phyloP scores from a whole-genome alignment of 1,140 invertebrate genomes.

The Leucophenga varia region DNA sequence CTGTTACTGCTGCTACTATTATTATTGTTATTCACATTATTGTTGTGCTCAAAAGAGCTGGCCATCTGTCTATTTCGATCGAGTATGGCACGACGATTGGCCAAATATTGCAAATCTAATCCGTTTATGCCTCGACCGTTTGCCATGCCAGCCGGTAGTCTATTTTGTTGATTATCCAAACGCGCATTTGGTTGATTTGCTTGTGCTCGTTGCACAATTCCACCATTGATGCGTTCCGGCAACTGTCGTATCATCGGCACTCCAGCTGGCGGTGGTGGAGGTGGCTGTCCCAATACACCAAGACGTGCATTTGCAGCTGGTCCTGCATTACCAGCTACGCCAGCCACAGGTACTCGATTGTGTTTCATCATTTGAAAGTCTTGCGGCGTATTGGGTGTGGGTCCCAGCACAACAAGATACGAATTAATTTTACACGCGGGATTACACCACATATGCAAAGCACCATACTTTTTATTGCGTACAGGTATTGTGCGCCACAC shows the following conservation, averaged over 20 bases:
- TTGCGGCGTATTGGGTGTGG: constrained; percentile 45
- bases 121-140: not conserved
- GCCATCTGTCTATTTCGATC: constrained; percentile 45
- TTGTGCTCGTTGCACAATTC: constrained; percentile 18
- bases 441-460: constrained; percentile 89
- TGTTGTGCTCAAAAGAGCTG: constrained; percentile 40
- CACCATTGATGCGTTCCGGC: constrained; percentile 9
- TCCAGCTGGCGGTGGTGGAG: constrained; percentile 21
- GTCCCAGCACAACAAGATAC: constrained; percentile 47
- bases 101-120: constrained; percentile 38
- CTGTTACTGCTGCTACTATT: constrained; percentile 29
- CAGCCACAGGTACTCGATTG: constrained; percentile 37
- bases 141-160: constrained; percentile 5
- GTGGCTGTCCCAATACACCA: constrained; percentile 22
- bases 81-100: constrained; percentile 43
- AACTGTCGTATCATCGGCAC: constrained; percentile 13
- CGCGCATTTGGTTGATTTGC: constrained; percentile 18
- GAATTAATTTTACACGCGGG: constrained; percentile 78
- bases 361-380: constrained; percentile 55
- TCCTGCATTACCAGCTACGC: constrained; percentile 11
- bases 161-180: constrained; percentile 11
- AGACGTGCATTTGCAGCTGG: constrained; percentile 8
- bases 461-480: constrained; percentile 72
- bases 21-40: constrained; percentile 36
- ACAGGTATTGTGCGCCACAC: constrained; percentile 79